These are phyloP conservation scores for Colletes gigas DNA, from an alignment of 1,140 invertebrate genomes.

Conservation along the genomic window DNA sequence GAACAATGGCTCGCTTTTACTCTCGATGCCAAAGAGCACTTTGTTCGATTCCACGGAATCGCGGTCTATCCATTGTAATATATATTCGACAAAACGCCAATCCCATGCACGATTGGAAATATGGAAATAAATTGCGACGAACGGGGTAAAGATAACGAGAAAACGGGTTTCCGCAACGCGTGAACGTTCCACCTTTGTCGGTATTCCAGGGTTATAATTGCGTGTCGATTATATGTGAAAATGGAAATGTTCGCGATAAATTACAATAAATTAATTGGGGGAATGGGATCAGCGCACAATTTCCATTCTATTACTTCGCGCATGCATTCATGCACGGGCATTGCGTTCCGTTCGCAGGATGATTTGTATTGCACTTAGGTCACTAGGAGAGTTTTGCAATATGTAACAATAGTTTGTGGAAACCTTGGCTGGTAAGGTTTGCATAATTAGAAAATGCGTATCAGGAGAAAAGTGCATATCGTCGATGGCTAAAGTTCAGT, in stretches of 20 bases:
- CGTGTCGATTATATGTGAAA: constrained; percentile 15
- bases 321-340: background rate
- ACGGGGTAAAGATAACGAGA: background rate
- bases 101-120: constrained; percentile 13
- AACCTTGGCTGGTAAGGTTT: no score
- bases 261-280: background rate
- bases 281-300: background rate
- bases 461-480: no score
- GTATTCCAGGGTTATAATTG: constrained; percentile 2
- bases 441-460: no score
- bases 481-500: no score
- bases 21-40: constrained; percentile 29
- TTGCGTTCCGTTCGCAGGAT: background rate
- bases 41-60: constrained; percentile 24
- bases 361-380: background rate
- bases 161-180: background rate
- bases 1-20: constrained; percentile 48
- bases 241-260: constrained; percentile 1
- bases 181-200: constrained; percentile 5
- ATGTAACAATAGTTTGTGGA: no score
- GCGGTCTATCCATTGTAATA: background rate
- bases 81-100: constrained; percentile 7
- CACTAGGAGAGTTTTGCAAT: background rate
- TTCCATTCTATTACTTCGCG: background rate
- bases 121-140: constrained; percentile 19